Percentiles rank a stretch among this genome's conserved stretches.
These are phyloP conservation scores for Acomys russatus DNA, from an alignment of 2,797 vertebrate species.

Conservation along the genomic window DNA sequence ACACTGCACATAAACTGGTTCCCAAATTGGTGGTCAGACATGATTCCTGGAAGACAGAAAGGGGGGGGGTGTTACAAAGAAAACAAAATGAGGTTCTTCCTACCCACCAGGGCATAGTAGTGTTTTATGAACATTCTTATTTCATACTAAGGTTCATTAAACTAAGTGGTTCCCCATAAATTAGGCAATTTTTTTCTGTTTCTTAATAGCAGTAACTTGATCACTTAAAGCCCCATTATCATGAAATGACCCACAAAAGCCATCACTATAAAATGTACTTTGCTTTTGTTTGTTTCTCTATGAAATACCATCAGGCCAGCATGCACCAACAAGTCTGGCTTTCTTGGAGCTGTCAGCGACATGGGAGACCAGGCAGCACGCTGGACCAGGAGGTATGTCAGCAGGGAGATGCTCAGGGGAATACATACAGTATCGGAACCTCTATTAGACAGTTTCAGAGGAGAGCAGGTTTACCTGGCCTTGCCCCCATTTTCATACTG, in stretches of 20 bases:
- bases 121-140: constrained; percentile 22
- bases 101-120: not conserved
- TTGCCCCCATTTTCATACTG: not conserved
- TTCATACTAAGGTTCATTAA: not conserved
- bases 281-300: constrained; percentile 34
- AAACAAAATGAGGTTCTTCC: constrained; percentile 11
- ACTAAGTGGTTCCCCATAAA: not conserved
- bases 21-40: constrained; percentile 96
- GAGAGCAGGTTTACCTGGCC: not conserved
- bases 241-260: not conserved
- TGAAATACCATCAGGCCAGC: constrained; percentile 1
- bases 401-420: not conserved
- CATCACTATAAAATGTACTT: not conserved
- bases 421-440: not conserved
- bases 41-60: constrained; percentile 91
- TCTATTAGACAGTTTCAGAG: not conserved
- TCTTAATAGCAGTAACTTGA: constrained; percentile 23
- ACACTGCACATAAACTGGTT: constrained; percentile 99
- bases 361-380: not conserved
- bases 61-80: not conserved
- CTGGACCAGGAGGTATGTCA: not conserved
- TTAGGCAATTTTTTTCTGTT: constrained; percentile 1
- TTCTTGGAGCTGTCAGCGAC: not conserved
- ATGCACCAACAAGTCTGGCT: not conserved
- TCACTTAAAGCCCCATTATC: constrained; percentile 32